These are phyloP conservation scores for Zaprionus taronus DNA, from an alignment of 1,140 invertebrate species.

Conservation along the genomic window DNA sequence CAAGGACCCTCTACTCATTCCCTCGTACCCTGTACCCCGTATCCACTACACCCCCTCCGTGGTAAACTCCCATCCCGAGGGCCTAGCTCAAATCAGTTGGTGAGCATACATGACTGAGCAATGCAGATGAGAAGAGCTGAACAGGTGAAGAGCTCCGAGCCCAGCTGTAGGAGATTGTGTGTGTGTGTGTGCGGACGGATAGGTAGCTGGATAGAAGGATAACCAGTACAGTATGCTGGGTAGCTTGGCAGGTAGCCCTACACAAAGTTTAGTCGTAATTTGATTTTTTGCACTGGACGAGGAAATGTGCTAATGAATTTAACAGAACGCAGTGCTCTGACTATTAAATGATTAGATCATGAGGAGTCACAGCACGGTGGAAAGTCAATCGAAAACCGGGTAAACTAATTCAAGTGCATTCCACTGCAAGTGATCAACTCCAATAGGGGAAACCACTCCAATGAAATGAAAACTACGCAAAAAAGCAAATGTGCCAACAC, in stretches of 20 bases:
- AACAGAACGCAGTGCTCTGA: slow-evolving; percentile 16
- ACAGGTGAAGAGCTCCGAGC: slow-evolving; percentile 25
- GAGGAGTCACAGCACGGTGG: neutral
- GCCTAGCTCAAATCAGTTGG: slow-evolving; percentile 71
- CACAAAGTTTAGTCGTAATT: slow-evolving; percentile 2
- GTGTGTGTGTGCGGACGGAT: slow-evolving; percentile 14
- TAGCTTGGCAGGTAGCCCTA: neutral
- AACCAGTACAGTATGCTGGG: neutral
- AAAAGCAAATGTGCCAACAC: too few relatives aligned
- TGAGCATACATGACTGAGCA: slow-evolving; percentile 74
- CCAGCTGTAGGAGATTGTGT: neutral
- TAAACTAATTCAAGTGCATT: slow-evolving; percentile 4
- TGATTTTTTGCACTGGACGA: slow-evolving; percentile 24
- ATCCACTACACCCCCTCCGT: neutral
- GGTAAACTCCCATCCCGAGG: slow-evolving; percentile 11
- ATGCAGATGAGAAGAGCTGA: slow-evolving; percentile 58
- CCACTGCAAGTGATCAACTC: neutral
- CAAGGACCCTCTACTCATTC: neutral
- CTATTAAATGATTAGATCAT: slow-evolving; percentile 41
- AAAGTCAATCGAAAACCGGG: slow-evolving; percentile 27
- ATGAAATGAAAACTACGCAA: neutral
- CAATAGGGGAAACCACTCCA: neutral
- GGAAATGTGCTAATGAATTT: slow-evolving; percentile 31
- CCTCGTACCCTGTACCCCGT: neutral
- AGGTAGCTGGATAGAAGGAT: neutral